Evolutionary conservation across 1,140 invertebrate genomes (phyloP), one percentile per base, ranked within the genome.

Genomic region (Lasaia peninsularis): DNA sequence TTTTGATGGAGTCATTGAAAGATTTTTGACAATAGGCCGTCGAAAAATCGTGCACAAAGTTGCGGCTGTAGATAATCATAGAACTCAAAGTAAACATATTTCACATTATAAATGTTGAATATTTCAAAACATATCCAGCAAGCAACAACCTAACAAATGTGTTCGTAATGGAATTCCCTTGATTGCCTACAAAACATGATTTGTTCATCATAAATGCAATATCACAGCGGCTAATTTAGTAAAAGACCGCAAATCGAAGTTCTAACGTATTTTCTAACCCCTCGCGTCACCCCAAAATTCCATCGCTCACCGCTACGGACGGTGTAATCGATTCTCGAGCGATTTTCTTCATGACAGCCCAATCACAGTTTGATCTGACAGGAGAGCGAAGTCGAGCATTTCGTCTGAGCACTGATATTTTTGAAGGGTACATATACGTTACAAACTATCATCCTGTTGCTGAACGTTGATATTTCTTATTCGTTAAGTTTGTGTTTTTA

Each of bases 311-410:
- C 40, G 40, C 40, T 10, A 48, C 18, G 40, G 18, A 48, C 40
- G 40, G 18, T 48, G 40, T 48, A 48, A 48, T 48, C 40, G 40
- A 48, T 48, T 48, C 40, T 48, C 40, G 40, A 48, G 18, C 40
- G 40, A 48, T 48, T 48, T 48, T 48, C 40, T 48, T 48, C 40
- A 48, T 48, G 40, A 48, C 40, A 48, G 40, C 40, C 40, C 40
- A 48, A 48, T 48, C 40, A 48, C 40, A 48, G 40, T 48, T 48
- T 48, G 40, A 48, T 48, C 40, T 48, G 40, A 48, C 40, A 48
- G 40, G 18, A 20, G 40, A 48, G 40, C 40, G 40, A 48, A 48
- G 40, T 48, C 18, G 40, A 48, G 18, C 40, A 48, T 48, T 48
- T 16, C 40, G 40, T 20, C 18, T 20, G 40, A 48, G 40, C 40